Percentiles rank a stretch among this genome's conserved stretches.
Conservation (phyloP, 2,113 vertebrate species). For the Lepidothrix coronata region DNA sequence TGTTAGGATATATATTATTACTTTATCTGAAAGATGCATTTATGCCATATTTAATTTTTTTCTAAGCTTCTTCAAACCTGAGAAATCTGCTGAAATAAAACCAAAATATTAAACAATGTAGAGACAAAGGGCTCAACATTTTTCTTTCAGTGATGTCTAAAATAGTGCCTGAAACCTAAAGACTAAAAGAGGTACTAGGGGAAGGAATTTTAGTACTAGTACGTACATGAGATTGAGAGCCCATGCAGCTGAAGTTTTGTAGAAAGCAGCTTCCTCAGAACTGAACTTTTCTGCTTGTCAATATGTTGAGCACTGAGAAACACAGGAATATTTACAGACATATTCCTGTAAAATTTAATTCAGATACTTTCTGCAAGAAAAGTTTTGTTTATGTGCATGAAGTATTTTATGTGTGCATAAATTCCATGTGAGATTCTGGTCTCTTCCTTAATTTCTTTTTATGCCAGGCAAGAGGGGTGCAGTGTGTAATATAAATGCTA, state of each 20-base stretch:
- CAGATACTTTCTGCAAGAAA: neutral
- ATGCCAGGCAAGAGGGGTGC: neutral
- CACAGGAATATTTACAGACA: neutral
- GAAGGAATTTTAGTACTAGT: neutral
- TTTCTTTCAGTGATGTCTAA: neutral
- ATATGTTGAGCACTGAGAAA: neutral
- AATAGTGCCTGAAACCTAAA: neutral
- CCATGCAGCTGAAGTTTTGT: neutral
- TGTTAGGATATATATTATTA: neutral
- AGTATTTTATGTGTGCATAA: neutral
- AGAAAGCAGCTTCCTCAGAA: neutral
- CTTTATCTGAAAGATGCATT: neutral
- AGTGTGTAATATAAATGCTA: neutral
- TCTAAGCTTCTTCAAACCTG: neutral
- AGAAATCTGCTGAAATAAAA: neutral
- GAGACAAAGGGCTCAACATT: neutral
- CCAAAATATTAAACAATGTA: neutral
- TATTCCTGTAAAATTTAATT: neutral
- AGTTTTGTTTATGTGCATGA: neutral
- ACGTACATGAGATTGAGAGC: neutral
- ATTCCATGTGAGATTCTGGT: neutral
- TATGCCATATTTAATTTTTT: neutral
- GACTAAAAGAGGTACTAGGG: neutral
- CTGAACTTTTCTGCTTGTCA: neutral
- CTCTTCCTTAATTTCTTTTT: neutral